Percentiles rank a stretch among this genome's conserved stretches.
Conservation (phyloP, 2,888 invertebrate species). For the Brachylomia viminalis region DNA sequence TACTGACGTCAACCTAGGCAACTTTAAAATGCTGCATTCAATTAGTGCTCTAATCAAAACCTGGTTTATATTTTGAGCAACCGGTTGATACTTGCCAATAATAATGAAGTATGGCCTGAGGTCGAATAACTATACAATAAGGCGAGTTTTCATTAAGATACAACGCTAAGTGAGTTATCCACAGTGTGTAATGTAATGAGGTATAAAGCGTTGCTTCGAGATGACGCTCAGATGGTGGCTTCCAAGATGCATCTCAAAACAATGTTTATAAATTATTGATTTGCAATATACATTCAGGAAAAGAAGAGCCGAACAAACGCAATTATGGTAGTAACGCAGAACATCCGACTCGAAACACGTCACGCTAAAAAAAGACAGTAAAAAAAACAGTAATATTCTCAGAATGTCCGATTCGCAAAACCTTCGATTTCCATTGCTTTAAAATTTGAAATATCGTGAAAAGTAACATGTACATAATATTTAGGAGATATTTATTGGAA, state of each 20-base stretch:
- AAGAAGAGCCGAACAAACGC: neutral
- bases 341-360: neutral
- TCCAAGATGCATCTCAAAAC: constrained; percentile 9
- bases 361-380: neutral
- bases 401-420: neutral
- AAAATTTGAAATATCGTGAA: neutral
- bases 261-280: neutral
- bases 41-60: neutral
- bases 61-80: neutral
- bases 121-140: neutral
- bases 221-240: neutral
- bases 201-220: neutral
- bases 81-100: neutral
- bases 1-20: neutral
- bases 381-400: neutral
- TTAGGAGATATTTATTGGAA: neutral
- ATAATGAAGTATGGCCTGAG: neutral
- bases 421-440: neutral
- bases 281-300: neutral
- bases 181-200: too few species aligned
- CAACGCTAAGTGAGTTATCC: neutral
- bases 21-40: neutral
- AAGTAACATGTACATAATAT: neutral
- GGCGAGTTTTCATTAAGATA: neutral
- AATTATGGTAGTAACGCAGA: neutral